These are phyloP conservation scores for Amphilophus citrinellus DNA, from an alignment of 2,113 vertebrate genomes.

Conservation along the genomic window DNA sequence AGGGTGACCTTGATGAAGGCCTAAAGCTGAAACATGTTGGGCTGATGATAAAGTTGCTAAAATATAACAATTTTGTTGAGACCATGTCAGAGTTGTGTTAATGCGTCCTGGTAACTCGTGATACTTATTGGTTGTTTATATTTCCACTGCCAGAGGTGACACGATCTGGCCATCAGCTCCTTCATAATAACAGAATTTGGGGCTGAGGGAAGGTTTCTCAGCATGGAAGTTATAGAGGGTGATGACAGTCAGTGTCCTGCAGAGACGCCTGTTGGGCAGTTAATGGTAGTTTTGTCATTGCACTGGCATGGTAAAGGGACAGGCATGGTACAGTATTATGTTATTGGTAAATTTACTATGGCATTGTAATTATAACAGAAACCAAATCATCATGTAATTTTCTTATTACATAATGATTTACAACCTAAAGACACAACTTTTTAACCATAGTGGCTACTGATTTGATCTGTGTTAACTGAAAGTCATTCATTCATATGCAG, in stretches of 20 bases:
- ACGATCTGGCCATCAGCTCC: background rate
- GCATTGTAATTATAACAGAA: background rate
- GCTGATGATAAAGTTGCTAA: background rate
- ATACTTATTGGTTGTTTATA: background rate
- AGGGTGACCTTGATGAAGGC: background rate
- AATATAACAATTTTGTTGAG: background rate
- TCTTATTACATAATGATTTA: background rate
- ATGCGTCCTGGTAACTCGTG: background rate
- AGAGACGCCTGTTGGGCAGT: background rate
- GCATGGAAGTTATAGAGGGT: background rate
- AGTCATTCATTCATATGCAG: background rate
- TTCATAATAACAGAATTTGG: background rate
- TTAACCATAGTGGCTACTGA: conserved; percentile 5
- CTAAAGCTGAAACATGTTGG: background rate
- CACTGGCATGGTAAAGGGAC: background rate
- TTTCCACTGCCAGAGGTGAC: background rate
- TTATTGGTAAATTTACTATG: background rate
- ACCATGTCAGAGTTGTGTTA: background rate
- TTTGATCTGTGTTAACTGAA: background rate
- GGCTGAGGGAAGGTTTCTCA: background rate
- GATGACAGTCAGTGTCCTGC: background rate
- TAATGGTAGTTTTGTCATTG: conserved; percentile 7
- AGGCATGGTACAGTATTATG: background rate
- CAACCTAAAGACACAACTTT: background rate
- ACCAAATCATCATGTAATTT: background rate